These are phyloP conservation scores for Sarcophaga peregrina DNA, from an alignment of 1,140 invertebrate species.

Conservation along the genomic window DNA sequence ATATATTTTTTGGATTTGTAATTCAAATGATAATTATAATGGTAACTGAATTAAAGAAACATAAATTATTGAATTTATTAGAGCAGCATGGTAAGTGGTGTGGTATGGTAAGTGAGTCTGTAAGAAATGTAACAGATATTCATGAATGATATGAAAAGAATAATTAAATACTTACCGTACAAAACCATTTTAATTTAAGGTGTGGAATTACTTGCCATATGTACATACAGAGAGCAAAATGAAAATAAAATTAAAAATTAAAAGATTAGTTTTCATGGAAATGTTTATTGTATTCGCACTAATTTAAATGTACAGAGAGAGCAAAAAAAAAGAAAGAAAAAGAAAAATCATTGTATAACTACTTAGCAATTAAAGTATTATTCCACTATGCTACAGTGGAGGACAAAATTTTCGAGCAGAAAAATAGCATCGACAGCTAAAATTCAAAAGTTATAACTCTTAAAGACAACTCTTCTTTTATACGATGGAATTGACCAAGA, in stretches of 20 bases:
- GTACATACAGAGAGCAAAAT: too few relatives aligned
- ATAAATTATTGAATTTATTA: conserved; percentile 20
- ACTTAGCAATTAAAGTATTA: conserved; percentile 3
- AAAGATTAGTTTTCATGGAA: background rate
- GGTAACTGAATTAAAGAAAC: background rate
- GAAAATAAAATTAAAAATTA: background rate
- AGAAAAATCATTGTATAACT: background rate
- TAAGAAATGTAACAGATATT: background rate
- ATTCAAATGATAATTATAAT: conserved; percentile 4
- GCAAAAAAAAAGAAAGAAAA: too few relatives aligned
- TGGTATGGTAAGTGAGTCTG: background rate
- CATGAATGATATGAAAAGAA: background rate
- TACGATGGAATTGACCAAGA: too few relatives aligned
- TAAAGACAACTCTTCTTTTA: too few relatives aligned
- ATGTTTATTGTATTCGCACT: background rate
- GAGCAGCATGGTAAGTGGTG: background rate
- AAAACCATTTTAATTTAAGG: background rate
- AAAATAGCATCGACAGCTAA: too few relatives aligned
- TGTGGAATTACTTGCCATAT: background rate
- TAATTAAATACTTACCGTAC: background rate
- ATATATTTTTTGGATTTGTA: conserved; percentile 3
- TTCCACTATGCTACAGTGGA: background rate
- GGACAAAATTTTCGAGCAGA: background rate
- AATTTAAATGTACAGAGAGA: background rate
- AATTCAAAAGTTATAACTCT: too few relatives aligned